Evolutionary conservation across 2,888 invertebrate genomes (phyloP).

Genomic region (Sminthurinus aureus): DNA sequence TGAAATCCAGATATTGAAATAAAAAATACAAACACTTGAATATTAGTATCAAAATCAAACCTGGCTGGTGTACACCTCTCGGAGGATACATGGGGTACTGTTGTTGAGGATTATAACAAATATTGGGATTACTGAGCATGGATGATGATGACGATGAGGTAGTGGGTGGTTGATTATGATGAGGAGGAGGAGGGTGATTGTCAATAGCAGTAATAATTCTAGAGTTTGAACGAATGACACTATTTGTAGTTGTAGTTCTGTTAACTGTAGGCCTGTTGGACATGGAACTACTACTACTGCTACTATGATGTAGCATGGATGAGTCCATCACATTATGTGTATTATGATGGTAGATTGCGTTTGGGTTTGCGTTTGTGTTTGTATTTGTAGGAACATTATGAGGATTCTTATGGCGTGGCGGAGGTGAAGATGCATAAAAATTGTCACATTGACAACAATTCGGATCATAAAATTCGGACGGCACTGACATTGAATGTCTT

Average conservation of each 20-base stretch:
- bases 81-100: slow-evolving; percentile 27
- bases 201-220: slow-evolving; percentile 39
- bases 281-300: too few relatives aligned
- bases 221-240: slow-evolving; percentile 12
- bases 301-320: too few relatives aligned
- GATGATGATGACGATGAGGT: too few relatives aligned
- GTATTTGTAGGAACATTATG: too few relatives aligned
- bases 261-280: not conserved
- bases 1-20: too few relatives aligned
- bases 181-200: slow-evolving; percentile 10
- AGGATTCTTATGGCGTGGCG: not conserved
- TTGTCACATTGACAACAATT: slow-evolving; percentile 57
- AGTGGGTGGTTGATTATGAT: not conserved
- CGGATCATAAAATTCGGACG: slow-evolving; percentile 59
- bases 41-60: too few relatives aligned
- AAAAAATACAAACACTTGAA: too few relatives aligned
- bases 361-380: too few relatives aligned
- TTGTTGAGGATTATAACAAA: slow-evolving; percentile 36
- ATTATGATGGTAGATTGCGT: too few relatives aligned
- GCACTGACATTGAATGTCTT: slow-evolving; percentile 46
- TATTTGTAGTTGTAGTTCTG: not conserved
- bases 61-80: not conserved
- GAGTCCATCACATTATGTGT: slow-evolving; percentile 4
- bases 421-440: slow-evolving; percentile 20
- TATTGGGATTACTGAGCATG: slow-evolving; percentile 1